Conservation (phyloP, 1,140 invertebrate genomes). For the Ceratina japonica region DNA sequence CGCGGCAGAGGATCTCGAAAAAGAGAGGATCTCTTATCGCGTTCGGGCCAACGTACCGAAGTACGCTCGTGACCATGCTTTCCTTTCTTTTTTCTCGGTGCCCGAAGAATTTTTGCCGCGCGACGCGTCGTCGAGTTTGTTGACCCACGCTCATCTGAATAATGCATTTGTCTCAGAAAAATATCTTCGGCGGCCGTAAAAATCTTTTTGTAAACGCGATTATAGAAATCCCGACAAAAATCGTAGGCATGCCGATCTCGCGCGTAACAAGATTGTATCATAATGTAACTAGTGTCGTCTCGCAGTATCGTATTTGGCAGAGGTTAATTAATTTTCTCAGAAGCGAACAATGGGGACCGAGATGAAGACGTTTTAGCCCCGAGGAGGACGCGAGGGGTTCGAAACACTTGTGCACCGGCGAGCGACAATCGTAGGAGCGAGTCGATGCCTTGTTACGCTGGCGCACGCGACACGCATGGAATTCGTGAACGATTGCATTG, state of each 20-base stretch:
- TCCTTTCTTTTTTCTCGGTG: conserved; percentile 24
- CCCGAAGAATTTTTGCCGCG: not conserved
- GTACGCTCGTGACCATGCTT: not conserved
- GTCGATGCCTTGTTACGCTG: conserved; percentile 28
- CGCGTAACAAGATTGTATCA: too few species aligned
- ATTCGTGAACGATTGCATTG: conserved; percentile 36
- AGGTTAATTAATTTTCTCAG: too few species aligned
- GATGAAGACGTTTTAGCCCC: not conserved
- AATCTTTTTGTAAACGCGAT: too few species aligned
- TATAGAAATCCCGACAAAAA: too few species aligned
- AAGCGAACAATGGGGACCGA: not conserved
- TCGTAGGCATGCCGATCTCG: too few species aligned
- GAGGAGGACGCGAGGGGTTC: not conserved
- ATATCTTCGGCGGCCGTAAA: too few species aligned
- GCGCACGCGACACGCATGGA: conserved; percentile 46
- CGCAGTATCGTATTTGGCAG: too few species aligned
- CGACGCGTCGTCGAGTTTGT: not conserved
- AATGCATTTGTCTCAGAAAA: too few species aligned
- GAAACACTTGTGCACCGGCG: not conserved
- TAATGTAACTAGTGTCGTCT: too few species aligned
- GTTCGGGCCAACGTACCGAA: conserved; percentile 23
- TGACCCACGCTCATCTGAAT: too few species aligned
- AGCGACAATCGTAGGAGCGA: conserved; percentile 37
- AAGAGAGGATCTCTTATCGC: not conserved
- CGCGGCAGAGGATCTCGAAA: not conserved